These are phyloP conservation scores for Neoascia interrupta DNA, from an alignment of 2,888 invertebrate species.

Conservation along the genomic window DNA sequence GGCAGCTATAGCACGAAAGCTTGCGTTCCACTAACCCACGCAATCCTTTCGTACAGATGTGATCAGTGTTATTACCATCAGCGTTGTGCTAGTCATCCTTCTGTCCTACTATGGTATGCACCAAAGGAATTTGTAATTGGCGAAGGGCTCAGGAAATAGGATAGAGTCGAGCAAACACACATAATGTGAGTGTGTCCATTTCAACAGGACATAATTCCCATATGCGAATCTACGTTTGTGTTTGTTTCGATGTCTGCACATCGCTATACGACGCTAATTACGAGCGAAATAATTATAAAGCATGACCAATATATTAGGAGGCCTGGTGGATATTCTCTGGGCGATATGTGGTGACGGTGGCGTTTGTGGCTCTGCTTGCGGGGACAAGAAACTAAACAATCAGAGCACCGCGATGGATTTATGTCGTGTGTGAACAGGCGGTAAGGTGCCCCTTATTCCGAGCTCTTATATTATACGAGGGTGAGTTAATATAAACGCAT, in stretches of 20 bases:
- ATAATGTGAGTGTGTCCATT: too few relatives aligned
- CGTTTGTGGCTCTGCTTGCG: not conserved
- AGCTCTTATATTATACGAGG: too few relatives aligned
- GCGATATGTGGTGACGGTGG: constrained; percentile 11
- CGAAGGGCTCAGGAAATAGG: not conserved
- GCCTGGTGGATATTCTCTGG: constrained; percentile 12
- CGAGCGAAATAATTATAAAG: constrained; percentile 62
- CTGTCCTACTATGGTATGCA: constrained; percentile 49
- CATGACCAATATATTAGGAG: constrained; percentile 61
- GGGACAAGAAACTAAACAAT: constrained; percentile 13
- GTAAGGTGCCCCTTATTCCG: too few relatives aligned
- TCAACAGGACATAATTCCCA: constrained; percentile 9
- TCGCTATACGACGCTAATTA: constrained; percentile 58
- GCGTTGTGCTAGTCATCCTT: constrained; percentile 52
- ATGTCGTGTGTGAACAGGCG: too few relatives aligned
- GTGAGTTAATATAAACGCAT: too few relatives aligned
- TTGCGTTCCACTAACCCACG: constrained; percentile 40
- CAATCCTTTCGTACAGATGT: constrained; percentile 27
- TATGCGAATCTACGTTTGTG: constrained; percentile 20
- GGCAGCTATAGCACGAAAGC: constrained; percentile 44
- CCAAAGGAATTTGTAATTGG: constrained; percentile 61
- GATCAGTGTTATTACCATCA: constrained; percentile 57
- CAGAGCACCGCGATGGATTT: not conserved
- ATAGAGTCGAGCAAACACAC: too few relatives aligned
- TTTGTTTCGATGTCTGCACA: constrained; percentile 50